Evolutionary conservation across 2,888 invertebrate genomes (phyloP).

Genomic region (Polymixis flavicincta): DNA sequence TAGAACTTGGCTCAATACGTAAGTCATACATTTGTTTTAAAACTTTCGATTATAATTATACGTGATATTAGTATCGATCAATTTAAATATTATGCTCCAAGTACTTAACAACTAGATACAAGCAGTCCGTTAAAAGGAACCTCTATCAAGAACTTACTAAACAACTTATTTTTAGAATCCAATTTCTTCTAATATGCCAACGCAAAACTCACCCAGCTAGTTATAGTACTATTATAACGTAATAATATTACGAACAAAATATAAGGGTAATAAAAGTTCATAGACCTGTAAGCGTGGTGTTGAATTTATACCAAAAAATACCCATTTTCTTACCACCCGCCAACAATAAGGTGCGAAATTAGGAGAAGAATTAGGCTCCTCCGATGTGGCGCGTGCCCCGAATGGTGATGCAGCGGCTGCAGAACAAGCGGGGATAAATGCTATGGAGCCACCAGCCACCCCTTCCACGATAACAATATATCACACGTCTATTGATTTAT

Average conservation of each 20-base stretch:
- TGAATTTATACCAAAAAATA: conserved; percentile 80
- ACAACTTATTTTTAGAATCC: conserved; percentile 18
- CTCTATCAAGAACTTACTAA: background rate
- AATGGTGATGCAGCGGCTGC: conserved; percentile 80
- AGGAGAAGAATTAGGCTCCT: conserved; percentile 89
- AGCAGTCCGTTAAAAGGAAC: background rate
- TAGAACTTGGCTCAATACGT: background rate
- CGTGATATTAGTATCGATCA: too few species aligned
- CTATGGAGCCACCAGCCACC: conserved; percentile 66
- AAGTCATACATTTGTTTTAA: too few species aligned
- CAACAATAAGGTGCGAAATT: conserved; percentile 90
- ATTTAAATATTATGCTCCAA: background rate
- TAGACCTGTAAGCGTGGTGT: conserved; percentile 73
- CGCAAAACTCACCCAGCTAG: conserved; percentile 22
- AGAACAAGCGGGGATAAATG: conserved; percentile 65
- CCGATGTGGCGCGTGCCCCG: conserved; percentile 81
- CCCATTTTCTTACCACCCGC: conserved; percentile 84
- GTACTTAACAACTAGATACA: too few species aligned
- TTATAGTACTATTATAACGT: conserved; percentile 49
- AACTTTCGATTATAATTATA: too few species aligned
- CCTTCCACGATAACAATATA: conserved; percentile 72
- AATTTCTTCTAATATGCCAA: conserved; percentile 23
- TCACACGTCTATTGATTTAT: conserved; percentile 79
- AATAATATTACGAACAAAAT: conserved; percentile 54
- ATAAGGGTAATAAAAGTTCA: conserved; percentile 68